Evolutionary conservation across 2,113 vertebrate species (phyloP).

Genomic region (Pseudorasbora parva): DNA sequence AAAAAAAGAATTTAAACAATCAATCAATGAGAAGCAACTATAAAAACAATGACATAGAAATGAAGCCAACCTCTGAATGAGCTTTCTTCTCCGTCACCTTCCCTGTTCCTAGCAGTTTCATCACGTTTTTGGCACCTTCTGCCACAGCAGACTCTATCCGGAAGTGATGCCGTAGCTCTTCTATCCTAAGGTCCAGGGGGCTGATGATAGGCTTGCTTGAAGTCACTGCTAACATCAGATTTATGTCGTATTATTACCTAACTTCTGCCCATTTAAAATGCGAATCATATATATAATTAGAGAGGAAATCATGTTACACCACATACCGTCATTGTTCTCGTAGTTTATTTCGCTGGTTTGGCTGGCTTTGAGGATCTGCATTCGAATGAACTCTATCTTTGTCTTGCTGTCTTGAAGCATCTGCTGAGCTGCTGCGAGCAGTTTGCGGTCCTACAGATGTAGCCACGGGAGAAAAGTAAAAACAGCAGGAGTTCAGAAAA

Average conservation of each 20-base stretch:
- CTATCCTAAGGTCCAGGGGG: slow-evolving; percentile 95
- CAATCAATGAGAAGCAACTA: background rate
- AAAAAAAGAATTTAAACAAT: too few relatives aligned
- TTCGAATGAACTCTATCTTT: slow-evolving; percentile 98
- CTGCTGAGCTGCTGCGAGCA: slow-evolving; percentile 95
- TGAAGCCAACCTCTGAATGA: slow-evolving; percentile 86
- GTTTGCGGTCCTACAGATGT: slow-evolving; percentile 87
- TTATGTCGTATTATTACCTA: background rate
- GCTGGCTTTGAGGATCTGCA: slow-evolving; percentile 98
- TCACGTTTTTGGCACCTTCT: slow-evolving; percentile 98
- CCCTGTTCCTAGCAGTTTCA: slow-evolving; percentile 95
- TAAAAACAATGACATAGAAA: background rate
- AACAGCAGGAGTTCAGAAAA: slow-evolving; percentile 1
- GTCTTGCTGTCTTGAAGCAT: slow-evolving; percentile 99
- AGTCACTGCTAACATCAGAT: slow-evolving; percentile 53
- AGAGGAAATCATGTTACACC: slow-evolving; percentile 60
- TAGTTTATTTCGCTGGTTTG: slow-evolving; percentile 93
- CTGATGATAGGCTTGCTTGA: slow-evolving; percentile 95
- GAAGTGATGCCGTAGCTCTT: slow-evolving; percentile 96
- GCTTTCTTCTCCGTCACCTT: slow-evolving; percentile 97
- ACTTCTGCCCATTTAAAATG: background rate
- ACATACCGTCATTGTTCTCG: slow-evolving; percentile 88
- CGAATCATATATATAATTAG: background rate
- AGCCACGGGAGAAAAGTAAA: slow-evolving; percentile 12
- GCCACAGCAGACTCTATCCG: slow-evolving; percentile 97